Conservation (phyloP, 2,888 invertebrate genomes). For the Campoletis raptor region DNA sequence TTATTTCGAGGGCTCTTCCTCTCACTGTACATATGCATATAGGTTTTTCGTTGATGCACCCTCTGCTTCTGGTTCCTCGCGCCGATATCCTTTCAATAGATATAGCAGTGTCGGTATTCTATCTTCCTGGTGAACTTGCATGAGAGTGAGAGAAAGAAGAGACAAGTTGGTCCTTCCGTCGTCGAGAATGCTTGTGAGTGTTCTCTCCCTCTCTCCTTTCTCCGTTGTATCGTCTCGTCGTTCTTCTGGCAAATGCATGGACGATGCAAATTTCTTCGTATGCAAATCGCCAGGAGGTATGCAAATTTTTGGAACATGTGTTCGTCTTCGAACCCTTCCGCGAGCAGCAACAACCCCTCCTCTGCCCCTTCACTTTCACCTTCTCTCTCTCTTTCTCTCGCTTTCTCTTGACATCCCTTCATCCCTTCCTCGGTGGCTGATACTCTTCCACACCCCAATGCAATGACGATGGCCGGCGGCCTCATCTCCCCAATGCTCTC, state of each 20-base stretch:
- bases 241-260: conserved; percentile 76
- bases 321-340: conserved; percentile 83
- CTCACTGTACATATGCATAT: conserved; percentile 61
- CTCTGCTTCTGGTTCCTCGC: conserved; percentile 73
- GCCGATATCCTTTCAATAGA: conserved; percentile 79
- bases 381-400: conserved; percentile 31
- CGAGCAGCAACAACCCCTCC: conserved; percentile 64
- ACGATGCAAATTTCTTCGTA: conserved; percentile 84
- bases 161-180: conserved; percentile 64
- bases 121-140: conserved; percentile 29
- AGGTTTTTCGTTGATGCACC: conserved; percentile 38
- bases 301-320: conserved; percentile 83
- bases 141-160: conserved; percentile 67
- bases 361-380: background rate
- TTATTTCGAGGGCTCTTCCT: conserved; percentile 72
- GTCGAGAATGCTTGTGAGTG: conserved; percentile 60
- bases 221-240: conserved; percentile 49
- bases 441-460: conserved; percentile 66
- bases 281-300: conserved; percentile 82
- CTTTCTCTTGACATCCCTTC: conserved; percentile 45
- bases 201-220: conserved; percentile 66
- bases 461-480: conserved; percentile 59
- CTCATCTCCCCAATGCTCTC: conserved; percentile 59
- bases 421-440: conserved; percentile 40
- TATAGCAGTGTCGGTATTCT: conserved; percentile 49